Base-by-base conservation (phyloP, 92 coral and sea anemone genomes). In the Palythoa heliodiscus region DNA sequence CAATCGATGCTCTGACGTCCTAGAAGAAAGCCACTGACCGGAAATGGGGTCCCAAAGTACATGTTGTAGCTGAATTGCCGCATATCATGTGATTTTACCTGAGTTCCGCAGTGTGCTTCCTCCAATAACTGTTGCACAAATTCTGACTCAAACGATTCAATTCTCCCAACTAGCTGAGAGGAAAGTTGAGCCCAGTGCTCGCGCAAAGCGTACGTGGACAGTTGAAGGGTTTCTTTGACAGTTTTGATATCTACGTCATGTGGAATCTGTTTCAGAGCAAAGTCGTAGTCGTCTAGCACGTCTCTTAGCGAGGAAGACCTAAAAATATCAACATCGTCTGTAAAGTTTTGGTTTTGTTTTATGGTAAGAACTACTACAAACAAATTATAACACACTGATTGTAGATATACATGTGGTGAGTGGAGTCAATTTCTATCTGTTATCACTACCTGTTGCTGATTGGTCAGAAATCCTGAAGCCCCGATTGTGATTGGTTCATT, bases 211-310 rank as follows among this genome's bases (percentile, higher is more conserved):
- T 76, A 92, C 14, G 93, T 87, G 48, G 95, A 92, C 61, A 92
- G 88, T 73, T 92, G 95, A 37, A 92, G 83, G 20, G 95, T 90
- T 82, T 92, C 95, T 71, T 92, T 92, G 47, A 92, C 95, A 70
- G 89, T 86, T n/a, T 87, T 89, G 60, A 92, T 85, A 73, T 92
- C 95, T 47, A 74, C 79, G 54, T 92, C 95, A 38, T 68, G 86
- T 22, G 88, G 88, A 22, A 77, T 79, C 52, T 67, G 67, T 69
- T 87, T 83, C 17, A 92, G 86, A 17, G 95, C 91, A 47, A 92
- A 88, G 85, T 92, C 95, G 77, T 83, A 92, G 70, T 92, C 89
- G 48, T 92, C 95, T 71, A 92, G 71, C 37, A 92, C 93, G 74
- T 92, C 93, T 40, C 93, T 87, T 39, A 92, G 90, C 1, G 95